Conservation (phyloP, 2,888 invertebrate genomes). For the Willowsia nigromaculata region DNA sequence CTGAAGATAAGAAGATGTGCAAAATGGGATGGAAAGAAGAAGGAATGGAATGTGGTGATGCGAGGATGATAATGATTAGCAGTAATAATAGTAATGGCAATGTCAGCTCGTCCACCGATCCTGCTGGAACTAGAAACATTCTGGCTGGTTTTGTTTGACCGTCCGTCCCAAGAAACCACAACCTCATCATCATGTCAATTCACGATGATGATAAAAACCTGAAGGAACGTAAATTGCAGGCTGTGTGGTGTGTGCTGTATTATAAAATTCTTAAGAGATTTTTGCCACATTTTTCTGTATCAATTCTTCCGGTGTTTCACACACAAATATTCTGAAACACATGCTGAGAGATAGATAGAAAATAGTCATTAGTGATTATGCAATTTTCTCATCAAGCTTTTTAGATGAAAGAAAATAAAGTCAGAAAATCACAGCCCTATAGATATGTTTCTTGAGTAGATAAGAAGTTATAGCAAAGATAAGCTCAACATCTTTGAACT, state of each 20-base stretch:
- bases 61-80: background rate
- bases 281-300: background rate
- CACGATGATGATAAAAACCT: conserved; percentile 40
- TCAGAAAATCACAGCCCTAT: background rate
- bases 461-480: background rate
- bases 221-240: conserved; percentile 62
- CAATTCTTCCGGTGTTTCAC: conserved; percentile 63
- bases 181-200: conserved; percentile 27
- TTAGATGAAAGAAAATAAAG: conserved; percentile 25
- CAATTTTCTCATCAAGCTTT: conserved; percentile 63
- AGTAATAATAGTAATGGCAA: conserved; percentile 43
- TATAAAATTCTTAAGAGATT: background rate
- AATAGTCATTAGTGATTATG: conserved; percentile 48
- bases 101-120: too few species aligned
- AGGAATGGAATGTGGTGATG: conserved; percentile 57
- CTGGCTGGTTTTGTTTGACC: background rate
- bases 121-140: conserved; percentile 52
- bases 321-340: too few species aligned
- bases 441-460: background rate
- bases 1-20: conserved; percentile 33
- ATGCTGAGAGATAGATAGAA: background rate
- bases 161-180: background rate
- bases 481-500: conserved; percentile 42
- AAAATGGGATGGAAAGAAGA: conserved; percentile 33
- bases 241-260: background rate